phyloP scores from a whole-genome alignment of 2,113 vertebrate genomes.

The Boulengeromyrus knoepffleri region DNA sequence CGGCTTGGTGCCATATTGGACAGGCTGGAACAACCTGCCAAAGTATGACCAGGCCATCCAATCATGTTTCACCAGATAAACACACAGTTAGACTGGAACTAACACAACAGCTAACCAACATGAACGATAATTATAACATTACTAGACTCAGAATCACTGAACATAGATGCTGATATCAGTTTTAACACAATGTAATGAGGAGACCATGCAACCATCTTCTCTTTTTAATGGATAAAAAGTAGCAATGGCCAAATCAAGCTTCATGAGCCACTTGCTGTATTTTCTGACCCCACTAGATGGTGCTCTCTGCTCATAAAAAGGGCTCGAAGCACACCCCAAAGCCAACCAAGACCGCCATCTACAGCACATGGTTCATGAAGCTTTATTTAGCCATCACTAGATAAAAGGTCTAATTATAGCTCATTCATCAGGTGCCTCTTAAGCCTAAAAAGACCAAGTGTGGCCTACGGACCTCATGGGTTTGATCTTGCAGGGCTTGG shows the following conservation, averaged over 20 bases:
- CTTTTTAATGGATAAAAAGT: neutral
- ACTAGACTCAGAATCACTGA: neutral
- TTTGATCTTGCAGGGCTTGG: slow-evolving; percentile 76
- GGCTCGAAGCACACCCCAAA: too few species aligned
- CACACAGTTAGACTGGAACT: neutral
- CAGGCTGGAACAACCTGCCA: slow-evolving; percentile 77
- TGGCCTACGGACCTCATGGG: slow-evolving; percentile 68
- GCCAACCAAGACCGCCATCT: too few species aligned
- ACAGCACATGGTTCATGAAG: too few species aligned
- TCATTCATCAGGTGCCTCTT: neutral
- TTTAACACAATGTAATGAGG: neutral
- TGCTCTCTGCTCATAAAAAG: too few species aligned
- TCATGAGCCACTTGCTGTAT: too few species aligned
- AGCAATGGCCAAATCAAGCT: too few species aligned
- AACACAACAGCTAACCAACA: neutral
- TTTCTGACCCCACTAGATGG: too few species aligned
- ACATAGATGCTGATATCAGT: neutral
- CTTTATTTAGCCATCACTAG: too few species aligned
- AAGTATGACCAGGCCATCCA: neutral
- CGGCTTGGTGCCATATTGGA: slow-evolving; percentile 84
- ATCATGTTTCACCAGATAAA: neutral
- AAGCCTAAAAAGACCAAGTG: neutral
- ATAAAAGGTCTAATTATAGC: neutral
- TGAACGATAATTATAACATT: neutral
- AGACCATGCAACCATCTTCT: neutral